Evolutionary conservation across 2,888 invertebrate species (phyloP).

Genomic region (Drosophila limbata): DNA sequence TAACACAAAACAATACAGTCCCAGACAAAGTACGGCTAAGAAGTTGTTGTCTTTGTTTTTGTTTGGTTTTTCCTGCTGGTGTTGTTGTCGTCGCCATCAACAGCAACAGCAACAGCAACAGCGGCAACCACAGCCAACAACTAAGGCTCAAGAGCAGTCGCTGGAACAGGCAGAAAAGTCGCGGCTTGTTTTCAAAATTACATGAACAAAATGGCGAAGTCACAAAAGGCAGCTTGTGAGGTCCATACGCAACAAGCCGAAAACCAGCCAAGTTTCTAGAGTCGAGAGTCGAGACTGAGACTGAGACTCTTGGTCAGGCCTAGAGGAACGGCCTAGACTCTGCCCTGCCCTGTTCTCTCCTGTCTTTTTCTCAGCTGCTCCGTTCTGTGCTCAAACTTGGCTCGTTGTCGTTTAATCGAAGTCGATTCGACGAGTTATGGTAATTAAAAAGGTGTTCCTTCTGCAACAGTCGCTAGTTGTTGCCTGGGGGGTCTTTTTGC

Average conservation of each 20-base stretch:
- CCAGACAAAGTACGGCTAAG: background rate
- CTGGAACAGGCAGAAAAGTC: slow-evolving; percentile 25
- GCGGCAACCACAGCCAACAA: slow-evolving; percentile 4
- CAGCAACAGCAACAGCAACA: slow-evolving; percentile 9
- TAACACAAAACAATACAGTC: slow-evolving; percentile 2
- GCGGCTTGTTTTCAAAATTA: slow-evolving; percentile 57
- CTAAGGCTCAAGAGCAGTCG: slow-evolving; percentile 7
- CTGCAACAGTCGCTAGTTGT: slow-evolving; percentile 56
- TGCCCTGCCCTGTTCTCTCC: background rate
- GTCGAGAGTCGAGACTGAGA: slow-evolving; percentile 16
- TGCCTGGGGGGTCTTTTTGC: slow-evolving; percentile 49
- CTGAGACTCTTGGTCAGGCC: slow-evolving; percentile 31
- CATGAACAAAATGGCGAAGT: slow-evolving; percentile 72
- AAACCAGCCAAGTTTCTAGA: slow-evolving; percentile 22
- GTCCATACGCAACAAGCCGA: slow-evolving; percentile 58
- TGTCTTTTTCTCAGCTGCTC: slow-evolving; percentile 1
- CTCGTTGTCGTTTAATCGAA: slow-evolving; percentile 73
- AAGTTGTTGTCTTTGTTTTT: slow-evolving; percentile 18
- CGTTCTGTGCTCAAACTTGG: slow-evolving; percentile 11
- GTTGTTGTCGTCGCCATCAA: slow-evolving; percentile 38
- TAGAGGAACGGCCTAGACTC: slow-evolving; percentile 38
- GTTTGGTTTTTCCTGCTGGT: slow-evolving; percentile 12
- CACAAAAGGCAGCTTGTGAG: slow-evolving; percentile 64
- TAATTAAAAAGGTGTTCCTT: slow-evolving; percentile 84
- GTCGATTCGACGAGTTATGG: slow-evolving; percentile 80